phyloP scores from a whole-genome alignment of 2,888 invertebrate genomes.

The Heliconius ethilla region DNA sequence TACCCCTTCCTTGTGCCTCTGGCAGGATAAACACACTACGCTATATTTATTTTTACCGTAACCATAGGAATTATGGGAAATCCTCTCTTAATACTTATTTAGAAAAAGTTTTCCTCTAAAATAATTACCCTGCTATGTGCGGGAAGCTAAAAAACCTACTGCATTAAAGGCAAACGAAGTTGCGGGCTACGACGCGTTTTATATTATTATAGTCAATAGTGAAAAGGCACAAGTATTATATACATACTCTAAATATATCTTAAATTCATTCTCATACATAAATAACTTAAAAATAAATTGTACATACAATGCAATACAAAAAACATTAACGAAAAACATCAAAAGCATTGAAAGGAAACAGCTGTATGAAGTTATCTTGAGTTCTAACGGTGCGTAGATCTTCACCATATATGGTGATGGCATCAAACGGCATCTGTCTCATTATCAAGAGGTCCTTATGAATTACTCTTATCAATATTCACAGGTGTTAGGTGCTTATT shows the following conservation, averaged over 20 bases:
- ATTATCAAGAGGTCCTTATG: slow-evolving; percentile 34
- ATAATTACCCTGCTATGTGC: no score
- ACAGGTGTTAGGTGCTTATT: slow-evolving; percentile 57
- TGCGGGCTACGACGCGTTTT: background rate
- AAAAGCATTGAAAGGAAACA: slow-evolving; percentile 36
- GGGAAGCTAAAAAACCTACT: no score
- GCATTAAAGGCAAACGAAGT: no score
- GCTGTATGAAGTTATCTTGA: slow-evolving; percentile 37
- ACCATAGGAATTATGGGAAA: no score
- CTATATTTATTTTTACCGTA: no score
- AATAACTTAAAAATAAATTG: background rate
- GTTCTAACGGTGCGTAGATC: slow-evolving; percentile 39
- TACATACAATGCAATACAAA: slow-evolving; percentile 1
- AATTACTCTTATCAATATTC: slow-evolving; percentile 43
- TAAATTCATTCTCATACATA: background rate
- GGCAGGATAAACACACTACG: no score
- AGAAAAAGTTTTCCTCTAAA: no score
- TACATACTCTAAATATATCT: background rate
- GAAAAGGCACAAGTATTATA: background rate
- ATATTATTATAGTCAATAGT: background rate
- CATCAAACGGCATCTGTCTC: slow-evolving; percentile 39
- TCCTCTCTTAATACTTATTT: no score
- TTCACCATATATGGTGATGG: slow-evolving; percentile 35
- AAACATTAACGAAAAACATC: background rate
- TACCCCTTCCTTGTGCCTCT: no score